Evolutionary conservation across 2,113 vertebrate genomes (phyloP).

Genomic region (Galbula dea): DNA sequence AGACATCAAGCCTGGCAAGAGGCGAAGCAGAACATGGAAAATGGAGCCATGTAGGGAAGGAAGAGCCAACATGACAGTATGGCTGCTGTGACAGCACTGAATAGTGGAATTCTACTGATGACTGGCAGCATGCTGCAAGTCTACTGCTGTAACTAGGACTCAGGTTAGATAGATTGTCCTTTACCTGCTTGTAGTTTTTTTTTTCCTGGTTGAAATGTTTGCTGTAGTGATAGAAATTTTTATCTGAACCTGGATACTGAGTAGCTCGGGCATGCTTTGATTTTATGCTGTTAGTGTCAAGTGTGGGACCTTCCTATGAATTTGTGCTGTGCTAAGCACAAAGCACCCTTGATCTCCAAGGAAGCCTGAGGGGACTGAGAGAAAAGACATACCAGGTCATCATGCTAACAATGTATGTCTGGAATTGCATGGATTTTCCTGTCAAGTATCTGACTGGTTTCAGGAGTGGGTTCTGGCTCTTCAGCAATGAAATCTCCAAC

Average conservation of each 20-base stretch:
- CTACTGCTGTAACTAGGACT: background rate
- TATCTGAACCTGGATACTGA: background rate
- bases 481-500: background rate
- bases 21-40: conserved; percentile 44
- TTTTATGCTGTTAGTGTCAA: background rate
- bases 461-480: background rate
- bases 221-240: background rate
- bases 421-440: background rate
- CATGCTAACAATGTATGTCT: background rate
- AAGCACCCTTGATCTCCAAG: background rate
- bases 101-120: background rate
- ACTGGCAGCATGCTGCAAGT: background rate
- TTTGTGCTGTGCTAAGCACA: background rate
- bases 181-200: background rate
- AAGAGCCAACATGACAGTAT: background rate
- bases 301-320: background rate
- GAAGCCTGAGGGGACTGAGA: background rate
- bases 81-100: background rate
- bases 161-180: background rate
- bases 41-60: background rate
- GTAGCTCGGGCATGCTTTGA: background rate
- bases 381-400: background rate
- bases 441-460: background rate
- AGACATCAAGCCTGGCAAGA: background rate
- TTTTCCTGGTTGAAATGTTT: background rate